These are phyloP conservation scores for Onychomys arenicola DNA, from an alignment of 2,797 vertebrate genomes.

Conservation along the genomic window DNA sequence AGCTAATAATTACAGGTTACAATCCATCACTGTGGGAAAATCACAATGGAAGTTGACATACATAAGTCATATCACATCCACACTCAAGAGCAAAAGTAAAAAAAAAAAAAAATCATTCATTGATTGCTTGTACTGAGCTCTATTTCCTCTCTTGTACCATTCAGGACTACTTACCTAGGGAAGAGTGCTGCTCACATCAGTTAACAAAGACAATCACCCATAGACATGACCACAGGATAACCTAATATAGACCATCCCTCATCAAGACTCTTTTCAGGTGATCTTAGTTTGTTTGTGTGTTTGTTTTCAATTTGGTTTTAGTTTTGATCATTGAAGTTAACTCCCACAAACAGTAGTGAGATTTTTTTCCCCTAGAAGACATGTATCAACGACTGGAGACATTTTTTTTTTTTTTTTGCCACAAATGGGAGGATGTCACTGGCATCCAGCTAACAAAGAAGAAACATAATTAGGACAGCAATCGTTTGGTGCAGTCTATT, in stretches of 20 bases:
- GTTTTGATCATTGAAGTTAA: background rate
- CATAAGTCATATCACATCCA: background rate
- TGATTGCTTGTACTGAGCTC: too few relatives aligned
- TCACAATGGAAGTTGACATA: background rate
- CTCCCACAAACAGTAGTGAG: background rate
- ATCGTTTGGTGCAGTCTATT: background rate
- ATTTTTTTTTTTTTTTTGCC: background rate
- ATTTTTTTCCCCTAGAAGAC: background rate
- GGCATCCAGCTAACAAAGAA: background rate
- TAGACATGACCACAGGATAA: background rate
- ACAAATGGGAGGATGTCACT: background rate
- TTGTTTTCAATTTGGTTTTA: background rate
- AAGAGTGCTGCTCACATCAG: too few relatives aligned
- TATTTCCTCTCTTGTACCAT: too few relatives aligned
- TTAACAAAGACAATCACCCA: background rate
- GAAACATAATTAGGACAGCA: background rate
- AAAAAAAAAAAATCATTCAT: too few relatives aligned
- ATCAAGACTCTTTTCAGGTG: background rate
- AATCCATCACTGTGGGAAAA: background rate
- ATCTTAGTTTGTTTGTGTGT: too few relatives aligned
- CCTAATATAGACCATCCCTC: background rate
- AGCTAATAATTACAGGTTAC: background rate
- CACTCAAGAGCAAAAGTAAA: too few relatives aligned
- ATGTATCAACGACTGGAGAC: background rate
- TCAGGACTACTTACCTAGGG: background rate